These are phyloP conservation scores for Agrotis ipsilon DNA, from an alignment of 2,888 invertebrate genomes.

Conservation along the genomic window DNA sequence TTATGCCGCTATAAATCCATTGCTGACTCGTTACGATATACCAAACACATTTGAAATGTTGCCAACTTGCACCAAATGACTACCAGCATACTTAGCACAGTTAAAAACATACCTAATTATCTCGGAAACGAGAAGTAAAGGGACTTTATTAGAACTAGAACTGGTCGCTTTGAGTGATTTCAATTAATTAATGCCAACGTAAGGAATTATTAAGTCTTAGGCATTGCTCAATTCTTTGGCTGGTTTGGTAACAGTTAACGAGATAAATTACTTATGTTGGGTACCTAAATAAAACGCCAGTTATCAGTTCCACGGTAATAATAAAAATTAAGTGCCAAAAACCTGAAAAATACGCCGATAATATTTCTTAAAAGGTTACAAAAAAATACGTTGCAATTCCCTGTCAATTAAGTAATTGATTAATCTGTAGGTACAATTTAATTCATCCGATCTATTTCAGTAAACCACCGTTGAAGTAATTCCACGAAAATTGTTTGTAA, in stretches of 20 bases:
- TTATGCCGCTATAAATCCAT: slow-evolving; percentile 84
- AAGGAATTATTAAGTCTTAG: neutral
- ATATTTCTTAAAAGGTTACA: neutral
- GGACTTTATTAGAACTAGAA: slow-evolving; percentile 20
- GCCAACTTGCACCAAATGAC: slow-evolving; percentile 83
- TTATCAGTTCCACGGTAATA: neutral
- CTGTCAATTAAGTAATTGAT: neutral
- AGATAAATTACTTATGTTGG: slow-evolving; percentile 6
- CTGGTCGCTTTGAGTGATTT: slow-evolving; percentile 12
- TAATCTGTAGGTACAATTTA: neutral
- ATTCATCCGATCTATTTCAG: slow-evolving; percentile 24
- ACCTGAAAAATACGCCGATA: neutral
- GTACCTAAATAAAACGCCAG: neutral
- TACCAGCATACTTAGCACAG: slow-evolving; percentile 63
- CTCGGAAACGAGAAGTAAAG: slow-evolving; percentile 23
- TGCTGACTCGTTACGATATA: slow-evolving; percentile 82
- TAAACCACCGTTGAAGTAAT: slow-evolving; percentile 3
- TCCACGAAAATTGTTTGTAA: slow-evolving; percentile 18
- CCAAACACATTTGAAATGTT: slow-evolving; percentile 84
- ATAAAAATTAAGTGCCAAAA: neutral
- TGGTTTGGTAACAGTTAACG: neutral
- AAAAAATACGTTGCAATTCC: neutral
- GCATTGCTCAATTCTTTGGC: slow-evolving; percentile 15
- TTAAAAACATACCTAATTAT: slow-evolving; percentile 51
- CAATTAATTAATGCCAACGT: neutral